phyloP scores from a whole-genome alignment of 1,140 invertebrate genomes.

The Trichomalopsis sarcophagae region DNA sequence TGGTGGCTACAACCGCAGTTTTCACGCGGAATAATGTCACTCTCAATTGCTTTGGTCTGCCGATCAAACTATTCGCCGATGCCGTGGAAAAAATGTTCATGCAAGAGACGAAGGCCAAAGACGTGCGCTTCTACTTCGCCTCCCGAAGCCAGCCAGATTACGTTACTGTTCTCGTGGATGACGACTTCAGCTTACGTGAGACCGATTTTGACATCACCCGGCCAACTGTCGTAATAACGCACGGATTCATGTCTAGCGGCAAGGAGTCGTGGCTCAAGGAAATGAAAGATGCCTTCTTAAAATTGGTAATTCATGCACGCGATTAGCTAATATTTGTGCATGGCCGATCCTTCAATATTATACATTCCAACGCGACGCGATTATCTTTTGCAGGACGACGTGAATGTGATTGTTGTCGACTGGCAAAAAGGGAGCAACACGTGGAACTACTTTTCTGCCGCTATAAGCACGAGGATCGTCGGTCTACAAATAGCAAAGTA shows the following conservation, averaged over 20 bases:
- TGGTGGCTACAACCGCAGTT: background rate
- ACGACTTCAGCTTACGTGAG: slow-evolving; percentile 77
- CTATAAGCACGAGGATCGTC: slow-evolving; percentile 76
- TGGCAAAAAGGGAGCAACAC: slow-evolving; percentile 78
- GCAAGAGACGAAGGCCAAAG: slow-evolving; percentile 53
- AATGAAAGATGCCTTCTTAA: slow-evolving; percentile 74
- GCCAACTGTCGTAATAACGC: slow-evolving; percentile 75
- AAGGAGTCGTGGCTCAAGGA: slow-evolving; percentile 74
- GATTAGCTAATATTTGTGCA: background rate
- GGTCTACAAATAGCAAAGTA: slow-evolving; percentile 75
- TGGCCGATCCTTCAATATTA: background rate
- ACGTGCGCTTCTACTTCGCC: slow-evolving; percentile 66
- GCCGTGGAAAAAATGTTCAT: background rate
- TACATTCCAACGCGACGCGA: background rate
- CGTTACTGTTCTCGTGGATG: slow-evolving; percentile 64
- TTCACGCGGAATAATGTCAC: background rate
- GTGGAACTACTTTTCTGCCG: slow-evolving; percentile 78
- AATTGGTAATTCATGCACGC: slow-evolving; percentile 66
- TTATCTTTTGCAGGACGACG: slow-evolving; percentile 70
- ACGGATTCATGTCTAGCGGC: slow-evolving; percentile 77
- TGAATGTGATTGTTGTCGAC: slow-evolving; percentile 77
- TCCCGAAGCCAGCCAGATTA: slow-evolving; percentile 60
- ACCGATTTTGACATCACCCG: slow-evolving; percentile 74
- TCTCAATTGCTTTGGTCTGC: slow-evolving; percentile 30
- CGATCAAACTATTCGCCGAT: background rate